These are phyloP conservation scores for Trachelus stipa DNA, from an alignment of 2,888 invertebrate species.

Conservation along the genomic window DNA sequence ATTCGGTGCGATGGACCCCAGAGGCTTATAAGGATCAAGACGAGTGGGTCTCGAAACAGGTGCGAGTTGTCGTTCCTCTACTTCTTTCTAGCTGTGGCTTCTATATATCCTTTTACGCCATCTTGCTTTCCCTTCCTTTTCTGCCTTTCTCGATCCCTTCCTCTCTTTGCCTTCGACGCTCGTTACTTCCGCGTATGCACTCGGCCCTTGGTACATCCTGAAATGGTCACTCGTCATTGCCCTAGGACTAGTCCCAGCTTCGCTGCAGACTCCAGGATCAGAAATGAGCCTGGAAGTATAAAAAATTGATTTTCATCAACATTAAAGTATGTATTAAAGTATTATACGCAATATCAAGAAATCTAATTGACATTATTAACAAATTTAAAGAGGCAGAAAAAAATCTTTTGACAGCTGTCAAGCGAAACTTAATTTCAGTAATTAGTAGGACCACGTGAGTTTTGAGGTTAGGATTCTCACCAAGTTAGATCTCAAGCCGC, in stretches of 20 bases:
- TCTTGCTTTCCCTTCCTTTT: neutral
- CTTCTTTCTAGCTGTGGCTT: conserved; percentile 15
- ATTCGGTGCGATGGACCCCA: conserved; percentile 28
- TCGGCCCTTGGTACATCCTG: neutral
- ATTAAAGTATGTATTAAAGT: neutral
- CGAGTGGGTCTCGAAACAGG: conserved; percentile 32
- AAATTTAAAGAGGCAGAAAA: neutral
- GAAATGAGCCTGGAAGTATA: neutral
- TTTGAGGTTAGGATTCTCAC: neutral
- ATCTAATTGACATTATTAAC: neutral
- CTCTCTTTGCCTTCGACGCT: neutral
- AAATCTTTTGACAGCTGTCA: neutral
- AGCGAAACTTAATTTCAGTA: neutral
- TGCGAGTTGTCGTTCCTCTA: conserved; percentile 30
- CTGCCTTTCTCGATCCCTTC: neutral
- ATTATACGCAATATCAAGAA: neutral
- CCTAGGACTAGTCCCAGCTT: neutral
- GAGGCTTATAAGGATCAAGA: conserved; percentile 32
- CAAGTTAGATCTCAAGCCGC: neutral
- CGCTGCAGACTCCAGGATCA: neutral
- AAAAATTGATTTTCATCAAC: neutral
- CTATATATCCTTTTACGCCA: conserved; percentile 11
- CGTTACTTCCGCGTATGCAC: neutral
- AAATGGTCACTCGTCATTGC: neutral
- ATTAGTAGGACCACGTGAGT: neutral